Conservation (phyloP, 1,140 invertebrate species). For the Bombus pyrosoma region DNA sequence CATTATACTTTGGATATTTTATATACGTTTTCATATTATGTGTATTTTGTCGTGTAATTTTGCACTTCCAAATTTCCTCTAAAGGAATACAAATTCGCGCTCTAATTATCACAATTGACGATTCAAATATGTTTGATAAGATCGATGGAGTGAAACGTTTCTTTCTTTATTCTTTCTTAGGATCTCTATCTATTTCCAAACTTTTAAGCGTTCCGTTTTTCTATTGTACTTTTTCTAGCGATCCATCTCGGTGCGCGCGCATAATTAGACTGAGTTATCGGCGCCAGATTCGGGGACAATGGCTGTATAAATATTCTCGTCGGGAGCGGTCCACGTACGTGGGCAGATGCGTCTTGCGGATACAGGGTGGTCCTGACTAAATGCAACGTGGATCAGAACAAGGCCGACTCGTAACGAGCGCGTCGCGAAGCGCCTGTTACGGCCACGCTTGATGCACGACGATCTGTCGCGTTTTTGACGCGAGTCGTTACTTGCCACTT, state of each 20-base stretch:
- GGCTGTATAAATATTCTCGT: constrained; percentile 77
- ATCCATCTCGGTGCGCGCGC: constrained; percentile 39
- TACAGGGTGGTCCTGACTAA: constrained; percentile 69
- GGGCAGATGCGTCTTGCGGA: constrained; percentile 70
- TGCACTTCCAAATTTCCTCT: no score
- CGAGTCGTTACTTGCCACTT: constrained; percentile 72
- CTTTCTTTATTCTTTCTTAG: neutral
- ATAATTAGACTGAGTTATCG: constrained; percentile 80
- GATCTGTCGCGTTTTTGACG: constrained; percentile 70
- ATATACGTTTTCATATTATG: no score
- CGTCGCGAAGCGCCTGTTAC: constrained; percentile 73
- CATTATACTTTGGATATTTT: no score
- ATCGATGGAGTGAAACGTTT: no score
- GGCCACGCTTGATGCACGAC: constrained; percentile 66
- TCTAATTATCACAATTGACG: no score
- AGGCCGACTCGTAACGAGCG: constrained; percentile 71
- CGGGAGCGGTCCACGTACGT: constrained; percentile 65
- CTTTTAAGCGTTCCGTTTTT: neutral
- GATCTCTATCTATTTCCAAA: neutral
- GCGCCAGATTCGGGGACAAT: constrained; percentile 76
- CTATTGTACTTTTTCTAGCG: neutral
- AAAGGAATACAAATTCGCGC: no score
- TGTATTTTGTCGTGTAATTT: no score
- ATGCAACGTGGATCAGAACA: constrained; percentile 71
- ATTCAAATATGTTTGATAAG: no score